A percentile compares a stretch with the other conserved stretches of the same genome.
These are phyloP conservation scores for Camponotus fellah DNA, from an alignment of 2,888 invertebrate species.

Conservation along the genomic window DNA sequence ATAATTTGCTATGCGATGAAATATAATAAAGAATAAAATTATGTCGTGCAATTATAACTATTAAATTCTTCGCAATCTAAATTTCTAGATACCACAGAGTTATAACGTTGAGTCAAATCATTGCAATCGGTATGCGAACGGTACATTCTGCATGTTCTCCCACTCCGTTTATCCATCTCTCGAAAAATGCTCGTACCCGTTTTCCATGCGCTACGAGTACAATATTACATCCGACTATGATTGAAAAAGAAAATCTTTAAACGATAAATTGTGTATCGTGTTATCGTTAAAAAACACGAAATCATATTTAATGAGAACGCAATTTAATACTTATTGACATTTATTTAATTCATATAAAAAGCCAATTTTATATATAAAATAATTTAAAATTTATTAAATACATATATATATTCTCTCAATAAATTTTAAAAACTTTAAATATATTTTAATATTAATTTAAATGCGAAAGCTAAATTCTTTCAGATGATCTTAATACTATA, in stretches of 20 bases:
- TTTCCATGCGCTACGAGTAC: conserved; percentile 4
- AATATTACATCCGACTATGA: not conserved
- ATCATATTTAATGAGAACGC: not conserved
- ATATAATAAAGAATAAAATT: not conserved
- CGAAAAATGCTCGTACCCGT: conserved; percentile 43
- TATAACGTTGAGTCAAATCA: conserved; percentile 26
- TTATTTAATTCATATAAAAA: not conserved
- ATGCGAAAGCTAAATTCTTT: not conserved
- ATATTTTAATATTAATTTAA: not conserved
- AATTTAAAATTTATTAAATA: not conserved
- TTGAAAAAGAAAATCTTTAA: not conserved
- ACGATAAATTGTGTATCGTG: not conserved
- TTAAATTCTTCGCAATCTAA: not conserved
- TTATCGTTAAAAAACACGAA: not conserved
- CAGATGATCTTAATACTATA: not conserved
- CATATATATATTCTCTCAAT: not conserved
- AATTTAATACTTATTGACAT: not conserved
- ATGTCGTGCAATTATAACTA: not conserved
- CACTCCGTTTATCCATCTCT: conserved; percentile 36
- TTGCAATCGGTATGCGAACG: conserved; percentile 45
- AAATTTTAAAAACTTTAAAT: not conserved
- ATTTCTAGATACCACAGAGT: conserved; percentile 25
- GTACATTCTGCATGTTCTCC: conserved; percentile 43
- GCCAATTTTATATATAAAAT: no score
- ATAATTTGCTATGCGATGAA: not conserved